Evolutionary conservation across 2,888 invertebrate genomes (phyloP).

Genomic region (Euplexia lucipara): DNA sequence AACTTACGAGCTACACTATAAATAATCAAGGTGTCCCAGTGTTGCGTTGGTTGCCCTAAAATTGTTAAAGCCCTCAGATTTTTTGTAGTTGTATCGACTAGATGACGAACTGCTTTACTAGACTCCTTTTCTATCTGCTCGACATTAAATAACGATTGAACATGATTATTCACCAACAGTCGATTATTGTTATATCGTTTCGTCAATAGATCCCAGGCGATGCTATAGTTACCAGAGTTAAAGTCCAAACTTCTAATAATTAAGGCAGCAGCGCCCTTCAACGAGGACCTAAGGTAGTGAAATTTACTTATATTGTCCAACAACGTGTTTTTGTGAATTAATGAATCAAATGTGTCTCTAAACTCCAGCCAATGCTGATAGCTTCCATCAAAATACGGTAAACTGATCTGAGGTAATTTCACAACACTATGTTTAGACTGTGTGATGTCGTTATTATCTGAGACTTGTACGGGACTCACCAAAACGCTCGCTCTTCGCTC

Average conservation of each 20-base stretch:
- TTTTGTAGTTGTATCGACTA: constrained; percentile 15
- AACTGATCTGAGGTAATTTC: constrained; percentile 17
- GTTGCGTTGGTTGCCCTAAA: constrained; percentile 14
- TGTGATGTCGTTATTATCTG: background rate
- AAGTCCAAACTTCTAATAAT: constrained; percentile 11
- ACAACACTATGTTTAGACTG: constrained; percentile 16
- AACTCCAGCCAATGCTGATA: constrained; percentile 13
- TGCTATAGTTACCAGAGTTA: constrained; percentile 13
- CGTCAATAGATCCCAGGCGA: constrained; percentile 14
- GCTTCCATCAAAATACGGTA: constrained; percentile 22
- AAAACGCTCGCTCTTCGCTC: constrained; percentile 18
- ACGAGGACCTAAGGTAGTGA: constrained; percentile 13
- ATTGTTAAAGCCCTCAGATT: constrained; percentile 11
- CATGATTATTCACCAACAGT: constrained; percentile 18
- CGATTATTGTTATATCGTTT: constrained; percentile 17
- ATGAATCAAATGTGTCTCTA: background rate
- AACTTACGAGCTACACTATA: constrained; percentile 8
- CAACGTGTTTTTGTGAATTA: constrained; percentile 8
- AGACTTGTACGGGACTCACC: constrained; percentile 13
- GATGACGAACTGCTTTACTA: constrained; percentile 8
- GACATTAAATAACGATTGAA: constrained; percentile 16
- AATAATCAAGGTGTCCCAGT: constrained; percentile 15
- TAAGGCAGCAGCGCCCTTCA: constrained; percentile 13
- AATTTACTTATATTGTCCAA: constrained; percentile 6
- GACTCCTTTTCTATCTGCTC: constrained; percentile 12